These are phyloP conservation scores for Galerucella pusilla DNA, from an alignment of 2,888 invertebrate species.

Conservation along the genomic window DNA sequence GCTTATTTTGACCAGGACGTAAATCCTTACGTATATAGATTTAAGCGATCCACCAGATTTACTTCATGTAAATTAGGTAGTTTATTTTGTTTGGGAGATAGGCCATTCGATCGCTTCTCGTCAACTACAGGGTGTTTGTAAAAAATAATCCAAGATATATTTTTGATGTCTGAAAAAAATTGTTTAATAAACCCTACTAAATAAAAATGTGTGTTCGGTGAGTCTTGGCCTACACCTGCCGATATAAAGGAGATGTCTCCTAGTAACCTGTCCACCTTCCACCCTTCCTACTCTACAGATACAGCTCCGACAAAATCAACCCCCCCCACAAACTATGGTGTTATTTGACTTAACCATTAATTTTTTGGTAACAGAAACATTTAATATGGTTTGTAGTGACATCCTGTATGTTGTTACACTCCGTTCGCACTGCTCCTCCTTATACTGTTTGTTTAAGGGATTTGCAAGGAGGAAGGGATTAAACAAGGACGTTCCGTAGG, in stretches of 20 bases:
- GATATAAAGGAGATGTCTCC: too few relatives aligned
- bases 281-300: too few relatives aligned
- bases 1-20: conserved; percentile 35
- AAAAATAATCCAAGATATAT: not conserved
- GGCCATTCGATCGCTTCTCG: conserved; percentile 39
- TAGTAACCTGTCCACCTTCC: too few relatives aligned
- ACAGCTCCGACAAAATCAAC: too few relatives aligned
- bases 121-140: not conserved
- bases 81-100: conserved; percentile 43
- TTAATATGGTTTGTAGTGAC: not conserved
- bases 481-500: not conserved
- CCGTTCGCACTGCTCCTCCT: not conserved
- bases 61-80: conserved; percentile 43
- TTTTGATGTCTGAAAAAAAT: too few relatives aligned
- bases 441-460: conserved; percentile 16
- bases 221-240: too few relatives aligned
- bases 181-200: too few relatives aligned
- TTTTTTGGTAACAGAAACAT: too few relatives aligned
- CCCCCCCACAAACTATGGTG: too few relatives aligned
- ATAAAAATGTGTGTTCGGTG: too few relatives aligned
- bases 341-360: too few relatives aligned
- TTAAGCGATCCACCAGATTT: conserved; percentile 42
- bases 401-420: not conserved
- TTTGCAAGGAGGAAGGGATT: conserved; percentile 15
- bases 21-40: conserved; percentile 39